Conservation (phyloP, 1,140 invertebrate genomes). For the Hypsibius dujardini region DNA sequence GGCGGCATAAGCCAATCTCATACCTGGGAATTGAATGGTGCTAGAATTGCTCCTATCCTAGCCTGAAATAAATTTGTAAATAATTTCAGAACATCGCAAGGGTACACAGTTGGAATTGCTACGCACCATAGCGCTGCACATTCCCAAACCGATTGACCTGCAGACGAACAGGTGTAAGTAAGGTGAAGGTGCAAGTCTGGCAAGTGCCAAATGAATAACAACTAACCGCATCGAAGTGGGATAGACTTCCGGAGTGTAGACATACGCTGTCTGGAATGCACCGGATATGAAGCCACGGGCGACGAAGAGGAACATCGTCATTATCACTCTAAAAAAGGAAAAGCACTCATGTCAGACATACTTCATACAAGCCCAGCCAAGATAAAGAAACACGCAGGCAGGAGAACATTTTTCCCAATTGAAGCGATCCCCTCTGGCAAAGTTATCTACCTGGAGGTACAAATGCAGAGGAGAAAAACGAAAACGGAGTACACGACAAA, state of each 20-base stretch:
- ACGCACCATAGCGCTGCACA: constrained; percentile 9
- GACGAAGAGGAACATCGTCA: constrained; percentile 68
- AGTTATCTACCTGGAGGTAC: constrained; percentile 48
- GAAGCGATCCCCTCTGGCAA: too few relatives aligned
- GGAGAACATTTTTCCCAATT: too few relatives aligned
- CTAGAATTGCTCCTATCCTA: not conserved
- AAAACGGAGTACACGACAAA: constrained; percentile 67
- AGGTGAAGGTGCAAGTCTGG: too few relatives aligned
- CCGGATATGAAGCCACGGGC: constrained; percentile 78
- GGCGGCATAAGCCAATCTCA: too few relatives aligned
- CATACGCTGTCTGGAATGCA: constrained; percentile 81
- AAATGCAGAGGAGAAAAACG: constrained; percentile 58
- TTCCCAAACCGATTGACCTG: constrained; percentile 2
- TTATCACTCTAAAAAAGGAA: constrained; percentile 42
- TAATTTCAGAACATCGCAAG: too few relatives aligned
- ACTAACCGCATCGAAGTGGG: constrained; percentile 1
- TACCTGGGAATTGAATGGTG: constrained; percentile 21
- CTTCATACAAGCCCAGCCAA: constrained; percentile 32
- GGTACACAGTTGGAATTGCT: not conserved
- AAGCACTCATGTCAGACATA: too few relatives aligned
- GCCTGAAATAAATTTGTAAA: not conserved
- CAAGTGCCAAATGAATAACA: too few relatives aligned
- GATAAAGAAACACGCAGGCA: not conserved
- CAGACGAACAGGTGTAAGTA: too few relatives aligned
- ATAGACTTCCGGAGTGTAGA: constrained; percentile 74